These are phyloP conservation scores for mouse (Mus musculus) DNA, from an alignment of 2,113 vertebrate genomes.

Conservation along the genomic window GRCm39 chr9:3605501-3606000, in stretches of 20 bases:
- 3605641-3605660: conserved; percentile 12
- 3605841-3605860: conserved; percentile 86
- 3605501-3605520: no score
- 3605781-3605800: conserved; percentile 74
- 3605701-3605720: neutral
- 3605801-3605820: conserved; percentile 81
- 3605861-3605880: conserved; percentile 84
- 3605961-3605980: conserved; percentile 63
- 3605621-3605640: conserved; percentile 29
- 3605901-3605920: conserved; percentile 83
- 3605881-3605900: no score
- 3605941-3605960: conserved; percentile 74
- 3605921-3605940: conserved; percentile 77
- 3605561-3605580: neutral
- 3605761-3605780: neutral
- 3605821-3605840: conserved; percentile 82
- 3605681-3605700: conserved; percentile 37
- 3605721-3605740: neutral
- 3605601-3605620: neutral
- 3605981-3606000: conserved; percentile 65
- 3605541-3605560: no score
- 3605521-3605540: no score
- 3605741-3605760: neutral
- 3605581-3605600: neutral
- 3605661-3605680: neutral